These are phyloP conservation scores for Anguilla marmorata DNA, from an alignment of 2,797 vertebrate genomes.

Conservation along the genomic window DNA sequence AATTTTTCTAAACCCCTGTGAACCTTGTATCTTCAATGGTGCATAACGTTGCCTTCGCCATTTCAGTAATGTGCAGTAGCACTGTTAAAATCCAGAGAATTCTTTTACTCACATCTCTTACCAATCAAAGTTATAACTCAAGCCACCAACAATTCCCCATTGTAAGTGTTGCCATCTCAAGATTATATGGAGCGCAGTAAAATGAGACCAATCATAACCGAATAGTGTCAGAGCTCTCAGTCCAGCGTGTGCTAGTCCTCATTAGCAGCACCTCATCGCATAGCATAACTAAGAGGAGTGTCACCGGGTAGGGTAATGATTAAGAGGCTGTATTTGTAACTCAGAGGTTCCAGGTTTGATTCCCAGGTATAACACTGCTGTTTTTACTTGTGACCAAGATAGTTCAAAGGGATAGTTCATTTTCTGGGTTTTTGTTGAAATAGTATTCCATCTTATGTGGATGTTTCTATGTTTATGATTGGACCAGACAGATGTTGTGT, in stretches of 20 bases:
- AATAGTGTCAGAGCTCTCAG: neutral
- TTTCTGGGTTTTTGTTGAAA: too few species aligned
- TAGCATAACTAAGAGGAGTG: neutral
- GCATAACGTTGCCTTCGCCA: neutral
- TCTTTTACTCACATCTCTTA: neutral
- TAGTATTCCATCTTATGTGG: too few species aligned
- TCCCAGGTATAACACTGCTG: neutral
- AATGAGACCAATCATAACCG: neutral
- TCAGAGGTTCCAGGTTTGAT: neutral
- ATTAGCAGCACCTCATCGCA: neutral
- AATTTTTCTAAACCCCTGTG: constrained; percentile 1
- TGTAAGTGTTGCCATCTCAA: neutral
- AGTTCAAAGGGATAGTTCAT: too few species aligned
- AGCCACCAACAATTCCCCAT: neutral
- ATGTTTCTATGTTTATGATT: too few species aligned
- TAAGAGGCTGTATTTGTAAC: neutral
- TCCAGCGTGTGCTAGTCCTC: neutral
- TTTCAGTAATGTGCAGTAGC: neutral
- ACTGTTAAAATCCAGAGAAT: neutral
- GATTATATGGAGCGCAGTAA: neutral
- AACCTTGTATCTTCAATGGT: neutral
- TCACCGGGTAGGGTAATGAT: neutral
- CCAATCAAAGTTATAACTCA: neutral
- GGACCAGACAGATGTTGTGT: too few species aligned
- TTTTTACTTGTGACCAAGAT: neutral